A percentile compares a stretch with the other conserved stretches of the same genome.
phyloP scores from a whole-genome alignment of 1,140 invertebrate species.

The Bombus polaris region DNA sequence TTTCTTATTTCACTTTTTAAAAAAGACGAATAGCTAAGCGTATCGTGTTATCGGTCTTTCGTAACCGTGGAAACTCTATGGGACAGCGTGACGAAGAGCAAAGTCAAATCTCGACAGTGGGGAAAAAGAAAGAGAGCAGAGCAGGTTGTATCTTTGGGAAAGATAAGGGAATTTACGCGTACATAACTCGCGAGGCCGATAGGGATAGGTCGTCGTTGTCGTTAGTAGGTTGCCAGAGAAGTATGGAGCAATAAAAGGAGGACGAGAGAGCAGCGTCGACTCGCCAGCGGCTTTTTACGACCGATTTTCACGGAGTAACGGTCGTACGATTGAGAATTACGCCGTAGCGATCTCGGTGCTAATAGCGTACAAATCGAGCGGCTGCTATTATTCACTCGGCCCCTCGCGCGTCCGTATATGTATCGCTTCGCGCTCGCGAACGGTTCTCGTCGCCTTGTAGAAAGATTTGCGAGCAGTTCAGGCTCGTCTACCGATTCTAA shows the following conservation, averaged over 20 bases:
- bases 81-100: neutral
- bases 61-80: constrained; percentile 13
- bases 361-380: constrained; percentile 78
- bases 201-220: constrained; percentile 62
- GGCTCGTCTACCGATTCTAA: constrained; percentile 17
- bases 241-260: constrained; percentile 74
- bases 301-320: constrained; percentile 77
- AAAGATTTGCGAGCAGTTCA: constrained; percentile 32
- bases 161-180: constrained; percentile 61
- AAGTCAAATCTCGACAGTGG: neutral
- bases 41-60: constrained; percentile 23
- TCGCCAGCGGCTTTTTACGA: constrained; percentile 73
- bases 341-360: constrained; percentile 72
- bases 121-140: neutral
- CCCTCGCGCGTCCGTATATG: constrained; percentile 57
- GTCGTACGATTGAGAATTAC: constrained; percentile 75
- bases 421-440: constrained; percentile 39
- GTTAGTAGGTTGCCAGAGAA: constrained; percentile 67
- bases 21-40: no score
- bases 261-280: constrained; percentile 38
- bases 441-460: neutral
- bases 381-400: constrained; percentile 71
- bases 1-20: no score
- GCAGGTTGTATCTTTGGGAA: constrained; percentile 28
- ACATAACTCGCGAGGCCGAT: constrained; percentile 53